Percentiles rank a stretch among this genome's conserved stretches.
These are phyloP conservation scores for Stylophora pistillata DNA, from an alignment of 64 coral and sea anemone genomes.

Conservation along the genomic window DNA sequence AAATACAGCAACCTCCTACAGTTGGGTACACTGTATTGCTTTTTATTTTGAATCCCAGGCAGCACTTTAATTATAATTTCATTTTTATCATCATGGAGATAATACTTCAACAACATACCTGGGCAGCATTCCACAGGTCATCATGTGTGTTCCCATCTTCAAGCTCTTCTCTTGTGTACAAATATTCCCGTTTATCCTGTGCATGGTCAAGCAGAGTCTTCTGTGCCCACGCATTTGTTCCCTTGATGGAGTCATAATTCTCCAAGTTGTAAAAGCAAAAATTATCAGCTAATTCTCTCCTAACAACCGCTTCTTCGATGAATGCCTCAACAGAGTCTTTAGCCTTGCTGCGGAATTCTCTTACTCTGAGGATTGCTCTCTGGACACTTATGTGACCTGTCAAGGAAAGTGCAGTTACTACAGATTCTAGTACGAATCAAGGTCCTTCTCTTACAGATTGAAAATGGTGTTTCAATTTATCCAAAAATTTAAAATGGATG, in stretches of 20 bases:
- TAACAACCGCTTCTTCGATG: slow-evolving; percentile 68
- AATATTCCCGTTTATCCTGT: slow-evolving; percentile 54
- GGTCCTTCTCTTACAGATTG: neutral
- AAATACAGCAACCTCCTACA: too few species aligned
- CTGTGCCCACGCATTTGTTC: slow-evolving; percentile 71
- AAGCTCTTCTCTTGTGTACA: slow-evolving; percentile 67
- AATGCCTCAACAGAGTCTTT: slow-evolving; percentile 82
- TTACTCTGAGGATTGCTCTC: slow-evolving; percentile 65
- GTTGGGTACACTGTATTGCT: too few species aligned
- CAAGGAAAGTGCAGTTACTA: neutral
- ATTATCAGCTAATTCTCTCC: slow-evolving; percentile 76
- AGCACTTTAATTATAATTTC: too few species aligned
- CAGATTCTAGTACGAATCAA: neutral
- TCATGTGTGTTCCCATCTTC: slow-evolving; percentile 70
- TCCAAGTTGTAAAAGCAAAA: slow-evolving; percentile 70
- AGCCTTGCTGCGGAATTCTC: slow-evolving; percentile 38
- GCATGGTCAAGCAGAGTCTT: slow-evolving; percentile 66
- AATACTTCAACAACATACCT: slow-evolving; percentile 34
- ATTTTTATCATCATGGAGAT: neutral
- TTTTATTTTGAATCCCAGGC: too few species aligned
- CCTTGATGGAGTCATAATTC: slow-evolving; percentile 59
- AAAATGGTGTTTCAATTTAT: too few species aligned
- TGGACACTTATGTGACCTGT: slow-evolving; percentile 73
- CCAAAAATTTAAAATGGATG: too few species aligned
- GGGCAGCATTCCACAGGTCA: slow-evolving; percentile 86